Conservation (phyloP, 2,797 vertebrate genomes). For the Clamator glandarius region DNA sequence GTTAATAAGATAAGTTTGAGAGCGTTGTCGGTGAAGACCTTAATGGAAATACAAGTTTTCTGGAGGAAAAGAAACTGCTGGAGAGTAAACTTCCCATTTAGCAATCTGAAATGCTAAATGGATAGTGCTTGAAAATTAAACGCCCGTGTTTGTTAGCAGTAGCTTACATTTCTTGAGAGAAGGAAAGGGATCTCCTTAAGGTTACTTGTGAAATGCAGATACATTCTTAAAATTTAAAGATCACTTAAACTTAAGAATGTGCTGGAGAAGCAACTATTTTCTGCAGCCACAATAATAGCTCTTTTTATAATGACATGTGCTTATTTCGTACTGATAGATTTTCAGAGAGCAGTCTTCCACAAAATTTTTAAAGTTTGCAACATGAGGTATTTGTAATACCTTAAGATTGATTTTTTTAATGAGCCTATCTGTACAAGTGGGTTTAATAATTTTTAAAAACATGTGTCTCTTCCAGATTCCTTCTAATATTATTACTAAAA, state of each 20-base stretch:
- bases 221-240: background rate
- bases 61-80: background rate
- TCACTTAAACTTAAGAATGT: background rate
- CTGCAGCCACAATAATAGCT: background rate
- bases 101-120: background rate
- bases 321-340: background rate
- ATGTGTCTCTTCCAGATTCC: background rate
- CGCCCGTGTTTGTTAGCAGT: background rate
- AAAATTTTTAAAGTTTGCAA: background rate
- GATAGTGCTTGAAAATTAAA: background rate
- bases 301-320: background rate
- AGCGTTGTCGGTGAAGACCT: background rate
- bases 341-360: background rate
- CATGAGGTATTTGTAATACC: background rate
- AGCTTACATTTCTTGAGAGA: background rate
- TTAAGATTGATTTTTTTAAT: background rate
- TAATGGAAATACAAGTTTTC: background rate
- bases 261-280: background rate
- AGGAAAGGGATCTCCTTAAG: background rate
- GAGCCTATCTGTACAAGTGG: background rate
- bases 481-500: background rate
- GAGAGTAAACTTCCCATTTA: background rate
- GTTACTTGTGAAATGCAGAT: background rate
- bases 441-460: background rate
- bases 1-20: background rate